Evolutionary conservation across 2,888 invertebrate genomes (phyloP).

Genomic region (Dynastes grantii): DNA sequence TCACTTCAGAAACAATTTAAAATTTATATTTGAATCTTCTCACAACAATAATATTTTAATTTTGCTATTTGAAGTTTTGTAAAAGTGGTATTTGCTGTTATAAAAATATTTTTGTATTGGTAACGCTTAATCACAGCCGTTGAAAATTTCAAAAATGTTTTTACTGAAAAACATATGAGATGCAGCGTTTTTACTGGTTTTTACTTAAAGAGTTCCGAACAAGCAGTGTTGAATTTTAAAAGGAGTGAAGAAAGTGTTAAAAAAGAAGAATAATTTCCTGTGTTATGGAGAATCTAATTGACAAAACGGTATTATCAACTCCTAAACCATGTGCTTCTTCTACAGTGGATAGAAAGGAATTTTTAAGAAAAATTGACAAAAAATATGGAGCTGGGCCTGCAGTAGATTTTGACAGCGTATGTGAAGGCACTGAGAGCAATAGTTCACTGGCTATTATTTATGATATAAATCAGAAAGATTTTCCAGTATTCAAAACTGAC

Average conservation of each 20-base stretch:
- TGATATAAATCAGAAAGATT: constrained; percentile 40
- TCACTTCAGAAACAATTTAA: too few relatives aligned
- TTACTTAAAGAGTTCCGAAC: background rate
- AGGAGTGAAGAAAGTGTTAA: background rate
- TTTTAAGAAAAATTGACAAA: constrained; percentile 48
- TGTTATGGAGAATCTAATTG: constrained; percentile 50
- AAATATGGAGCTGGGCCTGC: constrained; percentile 34
- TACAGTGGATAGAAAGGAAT: constrained; percentile 66
- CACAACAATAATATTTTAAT: background rate
- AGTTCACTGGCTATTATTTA: constrained; percentile 40
- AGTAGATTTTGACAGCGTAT: constrained; percentile 34
- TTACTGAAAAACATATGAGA: background rate
- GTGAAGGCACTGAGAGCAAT: constrained; percentile 25
- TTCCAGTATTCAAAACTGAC: background rate
- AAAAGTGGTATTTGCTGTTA: background rate
- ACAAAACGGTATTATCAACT: constrained; percentile 59
- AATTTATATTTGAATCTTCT: too few relatives aligned
- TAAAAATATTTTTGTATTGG: background rate
- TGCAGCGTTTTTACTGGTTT: background rate
- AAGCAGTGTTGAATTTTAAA: background rate
- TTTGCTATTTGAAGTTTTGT: background rate
- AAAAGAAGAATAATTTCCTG: background rate
- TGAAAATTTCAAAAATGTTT: constrained; percentile 2
- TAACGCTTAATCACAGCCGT: background rate
- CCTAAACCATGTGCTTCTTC: constrained; percentile 70